phyloP scores from a whole-genome alignment of 2,113 vertebrate genomes.

The Hypanus sabinus region DNA sequence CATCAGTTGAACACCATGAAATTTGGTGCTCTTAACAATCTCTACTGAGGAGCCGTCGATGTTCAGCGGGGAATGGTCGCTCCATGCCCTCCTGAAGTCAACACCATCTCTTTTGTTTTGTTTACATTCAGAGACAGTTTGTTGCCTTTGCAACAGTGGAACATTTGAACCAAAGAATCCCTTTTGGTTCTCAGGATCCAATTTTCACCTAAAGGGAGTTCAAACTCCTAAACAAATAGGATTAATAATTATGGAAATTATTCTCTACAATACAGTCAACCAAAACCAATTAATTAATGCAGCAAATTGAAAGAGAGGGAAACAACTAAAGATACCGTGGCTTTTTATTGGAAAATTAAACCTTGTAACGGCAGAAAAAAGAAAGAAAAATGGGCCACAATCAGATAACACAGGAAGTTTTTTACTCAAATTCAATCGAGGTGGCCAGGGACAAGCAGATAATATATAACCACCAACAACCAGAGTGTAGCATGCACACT shows the following conservation, averaged over 20 bases:
- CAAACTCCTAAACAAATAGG: not conserved
- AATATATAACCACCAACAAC: not conserved
- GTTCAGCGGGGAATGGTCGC: no score
- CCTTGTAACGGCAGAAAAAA: not conserved
- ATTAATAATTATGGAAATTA: not conserved
- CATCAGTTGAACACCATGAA: no score
- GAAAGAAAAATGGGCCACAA: not conserved
- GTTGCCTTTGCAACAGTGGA: no score
- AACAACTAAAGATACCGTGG: not conserved
- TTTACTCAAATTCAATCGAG: constrained; percentile 25
- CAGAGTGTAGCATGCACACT: not conserved
- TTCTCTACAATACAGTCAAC: not conserved
- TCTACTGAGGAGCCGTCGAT: no score
- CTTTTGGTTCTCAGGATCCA: no score
- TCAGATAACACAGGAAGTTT: not conserved
- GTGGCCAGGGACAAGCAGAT: not conserved
- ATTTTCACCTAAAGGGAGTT: not conserved
- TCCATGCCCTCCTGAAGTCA: no score
- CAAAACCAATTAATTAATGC: not conserved
- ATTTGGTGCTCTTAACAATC: no score
- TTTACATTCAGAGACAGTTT: no score
- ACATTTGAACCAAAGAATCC: no score
- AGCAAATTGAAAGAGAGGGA: not conserved
- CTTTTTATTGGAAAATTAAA: not conserved
- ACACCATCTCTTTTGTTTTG: no score